Percentiles rank a stretch among this genome's conserved stretches.
Conservation (phyloP, 2,888 invertebrate genomes). For the Ornithoptera alexandrae region DNA sequence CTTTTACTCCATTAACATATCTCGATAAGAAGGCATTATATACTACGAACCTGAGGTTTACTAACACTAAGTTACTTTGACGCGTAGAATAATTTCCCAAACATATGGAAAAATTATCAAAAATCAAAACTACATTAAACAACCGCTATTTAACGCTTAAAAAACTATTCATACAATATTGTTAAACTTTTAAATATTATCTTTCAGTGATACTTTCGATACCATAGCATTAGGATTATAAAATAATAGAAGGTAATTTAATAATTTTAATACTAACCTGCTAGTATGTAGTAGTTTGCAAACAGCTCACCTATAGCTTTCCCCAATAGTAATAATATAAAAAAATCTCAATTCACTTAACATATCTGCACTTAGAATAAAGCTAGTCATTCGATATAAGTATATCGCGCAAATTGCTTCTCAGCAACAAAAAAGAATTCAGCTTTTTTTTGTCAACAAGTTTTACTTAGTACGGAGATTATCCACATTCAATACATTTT, state of each 20-base stretch:
- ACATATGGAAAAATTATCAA: too few relatives aligned
- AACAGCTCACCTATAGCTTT: neutral
- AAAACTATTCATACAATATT: too few relatives aligned
- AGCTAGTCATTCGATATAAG: conserved; percentile 27
- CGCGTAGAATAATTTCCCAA: too few relatives aligned
- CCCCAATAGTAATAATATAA: neutral
- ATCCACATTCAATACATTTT: neutral
- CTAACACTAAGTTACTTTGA: too few relatives aligned
- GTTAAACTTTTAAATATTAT: neutral
- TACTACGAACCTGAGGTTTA: too few relatives aligned
- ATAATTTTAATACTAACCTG: neutral
- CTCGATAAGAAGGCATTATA: too few relatives aligned
- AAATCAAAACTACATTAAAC: too few relatives aligned
- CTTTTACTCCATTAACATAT: neutral
- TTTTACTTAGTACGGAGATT: neutral
- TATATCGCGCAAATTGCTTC: conserved; percentile 17
- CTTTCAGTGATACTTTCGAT: neutral
- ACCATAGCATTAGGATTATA: neutral
- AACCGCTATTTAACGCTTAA: too few relatives aligned
- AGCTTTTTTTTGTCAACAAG: neutral
- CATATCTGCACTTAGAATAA: conserved; percentile 28
- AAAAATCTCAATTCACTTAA: conserved; percentile 20
- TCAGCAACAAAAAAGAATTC: neutral
- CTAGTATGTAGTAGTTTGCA: neutral
- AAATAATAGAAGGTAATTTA: neutral